These are phyloP conservation scores for Ploceus nigricollis DNA, from an alignment of 2,113 vertebrate genomes.

Conservation along the genomic window DNA sequence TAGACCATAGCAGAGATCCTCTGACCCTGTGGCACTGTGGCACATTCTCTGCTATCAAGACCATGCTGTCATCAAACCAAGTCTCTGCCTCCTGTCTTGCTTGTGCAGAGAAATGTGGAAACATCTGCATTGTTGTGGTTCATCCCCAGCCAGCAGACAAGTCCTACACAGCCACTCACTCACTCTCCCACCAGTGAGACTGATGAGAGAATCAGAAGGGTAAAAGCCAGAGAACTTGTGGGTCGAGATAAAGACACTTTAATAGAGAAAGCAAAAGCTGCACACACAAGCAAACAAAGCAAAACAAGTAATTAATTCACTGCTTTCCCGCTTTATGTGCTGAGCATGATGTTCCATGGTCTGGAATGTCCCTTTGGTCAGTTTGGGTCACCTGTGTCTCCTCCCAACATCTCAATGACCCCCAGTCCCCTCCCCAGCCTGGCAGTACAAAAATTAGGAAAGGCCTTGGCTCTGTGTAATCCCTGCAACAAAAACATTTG, in stretches of 20 bases:
- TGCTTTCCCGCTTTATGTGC: background rate
- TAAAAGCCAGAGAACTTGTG: background rate
- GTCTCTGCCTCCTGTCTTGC: background rate
- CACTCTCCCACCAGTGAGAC: background rate
- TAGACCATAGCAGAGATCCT: background rate
- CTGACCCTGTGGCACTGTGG: background rate
- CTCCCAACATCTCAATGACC: fast-evolving
- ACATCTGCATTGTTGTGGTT: background rate
- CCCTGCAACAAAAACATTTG: background rate
- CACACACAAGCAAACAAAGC: background rate
- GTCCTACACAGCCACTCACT: background rate
- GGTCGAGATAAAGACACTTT: background rate
- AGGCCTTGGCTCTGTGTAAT: background rate
- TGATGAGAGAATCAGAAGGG: background rate
- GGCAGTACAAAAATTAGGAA: background rate
- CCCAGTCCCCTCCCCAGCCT: fast-evolving
- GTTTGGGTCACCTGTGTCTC: background rate
- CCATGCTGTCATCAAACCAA: background rate
- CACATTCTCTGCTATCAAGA: background rate
- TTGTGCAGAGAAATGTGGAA: background rate
- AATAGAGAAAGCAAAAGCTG: background rate
- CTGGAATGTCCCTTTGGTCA: background rate
- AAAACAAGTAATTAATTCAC: background rate
- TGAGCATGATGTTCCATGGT: fast-evolving
- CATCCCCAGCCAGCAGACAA: background rate